Evolutionary conservation across 2,113 vertebrate species (phyloP).

Genomic region (Gymnobelideus leadbeateri): DNA sequence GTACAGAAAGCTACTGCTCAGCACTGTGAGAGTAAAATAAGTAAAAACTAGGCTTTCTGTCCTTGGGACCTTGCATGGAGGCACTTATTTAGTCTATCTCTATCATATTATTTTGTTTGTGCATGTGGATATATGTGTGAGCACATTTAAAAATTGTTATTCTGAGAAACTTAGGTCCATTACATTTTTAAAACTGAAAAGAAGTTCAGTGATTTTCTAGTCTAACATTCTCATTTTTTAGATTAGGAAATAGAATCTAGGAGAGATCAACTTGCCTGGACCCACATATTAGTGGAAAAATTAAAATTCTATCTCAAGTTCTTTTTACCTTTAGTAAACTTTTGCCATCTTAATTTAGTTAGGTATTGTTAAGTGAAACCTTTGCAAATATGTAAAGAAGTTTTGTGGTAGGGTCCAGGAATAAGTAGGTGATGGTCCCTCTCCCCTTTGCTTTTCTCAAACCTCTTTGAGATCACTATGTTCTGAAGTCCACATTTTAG

Average conservation of each 20-base stretch:
- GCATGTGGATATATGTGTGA: not conserved
- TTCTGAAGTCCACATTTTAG: not conserved
- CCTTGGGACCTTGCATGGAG: no score
- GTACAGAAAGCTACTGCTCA: not conserved
- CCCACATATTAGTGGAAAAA: not conserved
- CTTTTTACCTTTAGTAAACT: not conserved
- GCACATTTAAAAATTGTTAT: not conserved
- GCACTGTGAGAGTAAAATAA: not conserved
- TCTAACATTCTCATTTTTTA: not conserved
- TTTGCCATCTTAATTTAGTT: not conserved
- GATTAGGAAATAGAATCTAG: not conserved
- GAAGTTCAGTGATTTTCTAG: not conserved
- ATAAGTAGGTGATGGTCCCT: not conserved
- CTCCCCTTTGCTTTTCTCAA: not conserved
- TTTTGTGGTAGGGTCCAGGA: not conserved
- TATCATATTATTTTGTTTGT: not conserved
- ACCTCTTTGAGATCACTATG: not conserved
- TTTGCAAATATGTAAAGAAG: not conserved
- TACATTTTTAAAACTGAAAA: not conserved
- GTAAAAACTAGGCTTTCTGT: not conserved
- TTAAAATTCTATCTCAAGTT: not conserved
- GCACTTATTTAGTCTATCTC: rapidly evolving
- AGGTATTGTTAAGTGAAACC: not conserved
- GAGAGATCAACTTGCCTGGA: not conserved
- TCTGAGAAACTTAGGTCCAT: not conserved